Conservation (phyloP, 2,888 invertebrate genomes). For the Pocota personata region DNA sequence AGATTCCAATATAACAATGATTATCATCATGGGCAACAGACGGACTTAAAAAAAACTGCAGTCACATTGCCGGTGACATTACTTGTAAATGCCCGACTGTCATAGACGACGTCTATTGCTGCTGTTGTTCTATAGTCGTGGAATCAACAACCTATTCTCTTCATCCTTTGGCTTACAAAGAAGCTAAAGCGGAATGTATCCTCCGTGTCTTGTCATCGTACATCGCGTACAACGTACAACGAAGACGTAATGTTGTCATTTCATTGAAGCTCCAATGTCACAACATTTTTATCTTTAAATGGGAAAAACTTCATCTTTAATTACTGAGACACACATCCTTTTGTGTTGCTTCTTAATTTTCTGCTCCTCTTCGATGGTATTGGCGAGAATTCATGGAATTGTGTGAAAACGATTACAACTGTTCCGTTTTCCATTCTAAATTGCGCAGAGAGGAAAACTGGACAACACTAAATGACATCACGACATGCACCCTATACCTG, state of each 20-base stretch:
- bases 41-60: slow-evolving; percentile 16
- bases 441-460: background rate
- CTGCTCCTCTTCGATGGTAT: slow-evolving; percentile 11
- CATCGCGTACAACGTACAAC: slow-evolving; percentile 65
- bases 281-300: slow-evolving; percentile 71
- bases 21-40: slow-evolving; percentile 28
- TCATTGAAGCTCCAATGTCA: slow-evolving; percentile 71
- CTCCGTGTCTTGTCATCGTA: slow-evolving; percentile 70
- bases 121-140: background rate
- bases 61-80: slow-evolving; percentile 44
- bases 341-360: slow-evolving; percentile 21
- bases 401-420: slow-evolving; percentile 63
- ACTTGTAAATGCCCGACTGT: slow-evolving; percentile 35
- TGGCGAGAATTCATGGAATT: slow-evolving; percentile 46
- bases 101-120: slow-evolving; percentile 34
- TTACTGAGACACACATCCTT: slow-evolving; percentile 32
- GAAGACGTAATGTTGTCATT: slow-evolving; percentile 72
- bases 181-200: slow-evolving; percentile 53
- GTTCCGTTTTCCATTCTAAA: slow-evolving; percentile 40
- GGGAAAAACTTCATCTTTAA: slow-evolving; percentile 69
- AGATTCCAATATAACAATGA: slow-evolving; percentile 57
- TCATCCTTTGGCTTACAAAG: background rate
- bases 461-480: slow-evolving; percentile 61
- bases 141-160: slow-evolving; percentile 45
- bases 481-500: slow-evolving; percentile 61